phyloP scores from a whole-genome alignment of 2,113 vertebrate genomes.

The Actinemys pallida region DNA sequence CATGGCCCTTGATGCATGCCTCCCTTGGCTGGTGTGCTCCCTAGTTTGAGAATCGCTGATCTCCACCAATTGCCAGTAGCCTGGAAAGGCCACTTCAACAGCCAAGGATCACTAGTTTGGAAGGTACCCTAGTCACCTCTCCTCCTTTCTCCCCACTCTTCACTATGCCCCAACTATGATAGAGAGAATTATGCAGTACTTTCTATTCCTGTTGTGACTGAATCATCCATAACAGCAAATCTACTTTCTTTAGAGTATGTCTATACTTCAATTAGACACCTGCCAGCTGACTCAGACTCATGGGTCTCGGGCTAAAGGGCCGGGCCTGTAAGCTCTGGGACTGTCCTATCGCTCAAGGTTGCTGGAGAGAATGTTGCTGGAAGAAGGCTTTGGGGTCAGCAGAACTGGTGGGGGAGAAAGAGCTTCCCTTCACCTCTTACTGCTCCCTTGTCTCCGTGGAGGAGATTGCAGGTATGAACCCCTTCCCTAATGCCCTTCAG shows the following conservation, averaged over 20 bases:
- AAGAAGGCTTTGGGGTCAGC: neutral
- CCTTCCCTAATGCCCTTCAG: neutral
- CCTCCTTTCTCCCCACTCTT: conserved; percentile 14
- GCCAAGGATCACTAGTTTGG: conserved; percentile 49
- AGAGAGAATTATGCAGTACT: neutral
- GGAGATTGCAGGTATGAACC: neutral
- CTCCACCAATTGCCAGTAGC: conserved; percentile 26
- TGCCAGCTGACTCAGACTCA: neutral
- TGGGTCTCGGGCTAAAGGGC: no score
- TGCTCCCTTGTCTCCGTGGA: neutral
- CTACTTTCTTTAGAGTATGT: neutral
- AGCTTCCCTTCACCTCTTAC: neutral
- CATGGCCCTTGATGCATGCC: neutral
- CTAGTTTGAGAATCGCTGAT: neutral
- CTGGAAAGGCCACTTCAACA: conserved; percentile 46
- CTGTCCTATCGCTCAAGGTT: no score
- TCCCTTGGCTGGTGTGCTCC: neutral
- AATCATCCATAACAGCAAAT: neutral
- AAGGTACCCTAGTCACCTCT: conserved; percentile 40
- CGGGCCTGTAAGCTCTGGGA: no score
- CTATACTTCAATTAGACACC: neutral
- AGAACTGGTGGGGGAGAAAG: neutral
- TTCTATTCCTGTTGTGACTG: neutral
- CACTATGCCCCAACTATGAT: conserved; percentile 1
- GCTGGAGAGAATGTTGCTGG: neutral